These are phyloP conservation scores for Aquatica leii DNA, from an alignment of 2,888 invertebrate species.

Conservation along the genomic window DNA sequence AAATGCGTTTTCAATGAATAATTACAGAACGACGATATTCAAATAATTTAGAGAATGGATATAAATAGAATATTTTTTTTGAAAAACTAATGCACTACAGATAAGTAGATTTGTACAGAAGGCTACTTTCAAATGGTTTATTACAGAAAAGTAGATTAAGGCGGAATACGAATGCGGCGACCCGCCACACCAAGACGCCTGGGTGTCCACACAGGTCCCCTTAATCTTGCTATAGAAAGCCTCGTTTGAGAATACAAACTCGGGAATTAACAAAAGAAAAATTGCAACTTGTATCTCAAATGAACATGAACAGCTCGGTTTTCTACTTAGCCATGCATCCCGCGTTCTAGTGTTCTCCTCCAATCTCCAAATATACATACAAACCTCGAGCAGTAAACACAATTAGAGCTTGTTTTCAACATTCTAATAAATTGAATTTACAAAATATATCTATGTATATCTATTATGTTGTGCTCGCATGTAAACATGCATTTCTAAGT, in stretches of 20 bases:
- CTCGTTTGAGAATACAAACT: slow-evolving; percentile 56
- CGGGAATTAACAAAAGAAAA: slow-evolving; percentile 56
- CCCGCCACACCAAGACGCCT: slow-evolving; percentile 44
- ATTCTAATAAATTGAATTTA: slow-evolving; percentile 46
- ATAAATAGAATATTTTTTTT: no score
- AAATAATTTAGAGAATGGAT: neutral
- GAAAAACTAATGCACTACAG: slow-evolving; percentile 16
- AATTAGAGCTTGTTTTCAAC: slow-evolving; percentile 58
- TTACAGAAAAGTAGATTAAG: slow-evolving; percentile 29
- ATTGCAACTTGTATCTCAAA: slow-evolving; percentile 54
- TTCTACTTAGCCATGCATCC: slow-evolving; percentile 53
- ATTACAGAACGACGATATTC: neutral
- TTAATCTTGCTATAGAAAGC: slow-evolving; percentile 51
- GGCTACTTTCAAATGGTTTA: slow-evolving; percentile 31
- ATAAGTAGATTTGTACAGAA: slow-evolving; percentile 27
- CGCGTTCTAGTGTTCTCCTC: slow-evolving; percentile 51
- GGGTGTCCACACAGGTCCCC: slow-evolving; percentile 50
- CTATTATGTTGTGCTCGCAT: neutral
- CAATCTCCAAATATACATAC: slow-evolving; percentile 55
- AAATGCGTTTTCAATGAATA: no score
- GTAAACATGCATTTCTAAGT: slow-evolving; percentile 11
- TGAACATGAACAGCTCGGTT: slow-evolving; percentile 50
- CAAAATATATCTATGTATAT: slow-evolving; percentile 21
- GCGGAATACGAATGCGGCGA: slow-evolving; percentile 31
- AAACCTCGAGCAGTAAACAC: slow-evolving; percentile 55